Base-by-base conservation (phyloP, 2,888 invertebrate species). In the Philereme transversata region DNA sequence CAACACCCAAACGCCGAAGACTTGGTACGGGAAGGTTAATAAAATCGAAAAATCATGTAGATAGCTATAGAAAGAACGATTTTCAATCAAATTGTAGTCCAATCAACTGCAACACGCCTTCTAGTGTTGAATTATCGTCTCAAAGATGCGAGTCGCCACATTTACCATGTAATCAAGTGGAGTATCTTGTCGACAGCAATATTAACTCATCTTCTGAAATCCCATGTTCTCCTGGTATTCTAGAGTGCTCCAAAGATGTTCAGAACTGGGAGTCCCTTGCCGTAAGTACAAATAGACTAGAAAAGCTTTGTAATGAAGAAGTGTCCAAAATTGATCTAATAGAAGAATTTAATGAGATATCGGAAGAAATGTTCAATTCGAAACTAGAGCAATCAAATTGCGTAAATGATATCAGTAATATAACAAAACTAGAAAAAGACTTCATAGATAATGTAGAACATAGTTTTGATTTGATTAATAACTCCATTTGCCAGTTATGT, bases 391-490 rank as follows among this genome's bases (percentile, higher is more conserved):
- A 78, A 61, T 76, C 81, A 61, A 67, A 59, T 35, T 63, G 62
- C 48, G 62, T 57, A 41, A 76, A 78, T 71, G 66, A 74, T 65
- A 67, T 41, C 4, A 53, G 41, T 49, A 57, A 55, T 58, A 56
- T 70, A 51, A 69, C 67, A 49, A 67, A 72, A 62, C 59, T 77
- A 8, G 68, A 72, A 36, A 73, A 72, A 51, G 67, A 59, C 44
- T 73, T 70, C 33, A 71, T 65, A 60, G 66, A 76, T 1, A 62
- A 73, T 50, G 82, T 86, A 65, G 85, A 81, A 70, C 82, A 83
- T 73, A 92, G 86, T 75, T 94, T 94, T 81, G 84, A 93, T 70
- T 75, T 84, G 46, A 79, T 93, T 36, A 93, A 94, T 81, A 84
- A 90, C 58, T 92, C 94, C 5, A 93, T 94, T 70, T 87, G 84